A percentile compares a stretch with the other conserved stretches of the same genome.
Evolutionary conservation across 2,113 vertebrate species (phyloP).

Genomic region (Panthera tigris): DNA sequence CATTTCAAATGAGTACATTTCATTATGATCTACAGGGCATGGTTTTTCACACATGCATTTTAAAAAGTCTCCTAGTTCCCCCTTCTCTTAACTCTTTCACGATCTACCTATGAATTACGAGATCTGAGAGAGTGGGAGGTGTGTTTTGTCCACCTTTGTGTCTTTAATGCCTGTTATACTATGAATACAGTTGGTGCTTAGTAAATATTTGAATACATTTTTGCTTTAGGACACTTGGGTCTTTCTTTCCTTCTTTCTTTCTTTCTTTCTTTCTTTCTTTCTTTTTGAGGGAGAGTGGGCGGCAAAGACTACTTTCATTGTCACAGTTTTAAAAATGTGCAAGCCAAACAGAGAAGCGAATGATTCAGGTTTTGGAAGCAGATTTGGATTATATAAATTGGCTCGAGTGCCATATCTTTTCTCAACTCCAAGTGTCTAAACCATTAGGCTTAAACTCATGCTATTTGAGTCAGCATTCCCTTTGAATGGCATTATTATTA

Average conservation of each 20-base stretch:
- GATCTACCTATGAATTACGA: background rate
- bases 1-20: constrained; percentile 75
- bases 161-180: background rate
- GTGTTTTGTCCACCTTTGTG: background rate
- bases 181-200: background rate
- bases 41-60: constrained; percentile 47
- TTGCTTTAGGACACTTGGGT: background rate
- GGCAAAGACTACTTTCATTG: background rate
- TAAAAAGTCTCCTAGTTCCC: background rate
- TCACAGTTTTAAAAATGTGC: background rate
- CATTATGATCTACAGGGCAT: constrained; percentile 63
- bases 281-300: background rate
- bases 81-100: constrained; percentile 57
- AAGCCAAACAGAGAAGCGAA: background rate
- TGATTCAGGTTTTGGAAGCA: background rate
- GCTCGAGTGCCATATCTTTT: background rate
- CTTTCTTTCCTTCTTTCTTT: too few relatives aligned
- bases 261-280: background rate
- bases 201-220: background rate
- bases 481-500: constrained; percentile 64
- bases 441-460: constrained; percentile 49
- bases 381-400: constrained; percentile 8
- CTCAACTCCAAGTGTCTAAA: constrained; percentile 11
- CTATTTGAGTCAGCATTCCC: constrained; percentile 39
- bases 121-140: background rate